Base-by-base conservation (phyloP, 2,888 invertebrate species). In the Limnephilus lunatus region DNA sequence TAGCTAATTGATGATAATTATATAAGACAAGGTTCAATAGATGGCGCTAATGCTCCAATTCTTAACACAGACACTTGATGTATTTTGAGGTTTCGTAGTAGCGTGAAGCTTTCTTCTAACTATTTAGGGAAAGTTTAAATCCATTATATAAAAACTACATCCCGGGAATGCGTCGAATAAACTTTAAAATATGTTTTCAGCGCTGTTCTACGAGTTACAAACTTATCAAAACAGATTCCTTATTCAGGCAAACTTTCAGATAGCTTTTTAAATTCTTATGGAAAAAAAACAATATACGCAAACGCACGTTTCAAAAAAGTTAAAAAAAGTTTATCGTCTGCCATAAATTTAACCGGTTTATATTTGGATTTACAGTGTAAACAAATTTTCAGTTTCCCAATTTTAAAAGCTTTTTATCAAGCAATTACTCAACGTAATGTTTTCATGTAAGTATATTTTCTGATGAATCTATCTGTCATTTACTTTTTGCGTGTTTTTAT, bases 161-260 rank as follows among this genome's bases (percentile, higher is more conserved):
- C 89, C 19, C 68, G 89, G 80, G 81, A 89, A 68, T 80, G 48
- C 89, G 68, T 35, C 30, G 32, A 89, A 80, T 81, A 80, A 35
- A 80, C 25, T 19, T 80, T 19, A 68, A 89, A 80, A 89, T 53
- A 89, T 80, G 68, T 89, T 89, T 89, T 80, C 81, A 89, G 19
- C 7, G 53, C 89, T 80, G n/a, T 32, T 80, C 81, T 53, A 32
- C 48, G 32, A 89, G 89, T 5, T 80, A 89, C 39, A 68, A 35
- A 89, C 68, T 89, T 89, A 35, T 80, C 68, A 80, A 89, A 89
- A 89, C 89, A 89, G 89, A 81, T 89, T 89, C 32, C 89, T 80
- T 89, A 35, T 89, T 80, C 32, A 89, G 89, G 3, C 89, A 89
- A 89, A 89, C 80, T 89, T 89, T 89, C 89, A 53, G 35, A 89